Evolutionary conservation across 2,888 invertebrate species (phyloP).

Genomic region (Drosophila diplacantha): DNA sequence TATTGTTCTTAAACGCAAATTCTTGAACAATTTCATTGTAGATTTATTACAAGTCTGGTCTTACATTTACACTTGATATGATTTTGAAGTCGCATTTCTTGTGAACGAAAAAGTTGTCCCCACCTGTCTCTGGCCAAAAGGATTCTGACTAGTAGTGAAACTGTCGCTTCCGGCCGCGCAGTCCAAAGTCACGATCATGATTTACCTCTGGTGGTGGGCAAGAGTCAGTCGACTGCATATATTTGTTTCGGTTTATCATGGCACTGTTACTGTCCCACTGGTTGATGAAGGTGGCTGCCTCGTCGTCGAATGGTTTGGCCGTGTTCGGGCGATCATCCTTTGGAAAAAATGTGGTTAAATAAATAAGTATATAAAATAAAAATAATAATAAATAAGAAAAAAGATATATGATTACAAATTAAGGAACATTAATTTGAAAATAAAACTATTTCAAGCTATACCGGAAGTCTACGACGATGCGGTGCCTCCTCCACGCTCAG

Average conservation of each 20-base stretch:
- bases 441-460: neutral
- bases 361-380: too few relatives aligned
- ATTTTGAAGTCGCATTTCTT: constrained; percentile 13
- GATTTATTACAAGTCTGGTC: constrained; percentile 1
- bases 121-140: neutral
- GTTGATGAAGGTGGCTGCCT: constrained; percentile 33
- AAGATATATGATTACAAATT: too few relatives aligned
- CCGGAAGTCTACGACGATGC: constrained; percentile 1
- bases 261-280: constrained; percentile 36
- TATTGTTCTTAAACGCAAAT: neutral
- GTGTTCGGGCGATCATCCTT: constrained; percentile 26
- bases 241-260: constrained; percentile 25
- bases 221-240: neutral
- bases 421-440: neutral
- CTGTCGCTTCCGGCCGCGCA: constrained; percentile 2
- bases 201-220: neutral
- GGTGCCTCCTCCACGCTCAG: neutral
- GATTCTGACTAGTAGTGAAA: constrained; percentile 17
- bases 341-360: neutral
- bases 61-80: neutral
- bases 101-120: constrained; percentile 5
- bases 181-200: neutral
- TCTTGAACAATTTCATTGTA: neutral
- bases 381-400: too few relatives aligned
- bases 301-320: constrained; percentile 35